Conservation (phyloP, 2,113 vertebrate genomes). For the Dasyprocta punctata region DNA sequence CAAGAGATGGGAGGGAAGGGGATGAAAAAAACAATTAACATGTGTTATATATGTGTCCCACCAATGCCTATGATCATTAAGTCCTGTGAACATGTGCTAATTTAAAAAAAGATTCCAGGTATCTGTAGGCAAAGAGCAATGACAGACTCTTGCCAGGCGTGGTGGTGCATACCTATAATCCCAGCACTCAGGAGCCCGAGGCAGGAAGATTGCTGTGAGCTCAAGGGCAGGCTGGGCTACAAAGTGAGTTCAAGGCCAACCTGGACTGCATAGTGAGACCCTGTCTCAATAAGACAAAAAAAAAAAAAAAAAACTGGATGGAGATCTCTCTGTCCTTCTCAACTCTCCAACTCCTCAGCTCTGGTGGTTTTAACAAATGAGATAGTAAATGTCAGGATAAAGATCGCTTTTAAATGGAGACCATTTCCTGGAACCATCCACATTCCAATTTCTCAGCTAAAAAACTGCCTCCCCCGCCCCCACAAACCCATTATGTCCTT, state of each 20-base stretch:
- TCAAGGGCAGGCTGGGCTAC: background rate
- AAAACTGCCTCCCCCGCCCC: background rate
- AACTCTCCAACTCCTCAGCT: background rate
- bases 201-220: background rate
- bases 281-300: background rate
- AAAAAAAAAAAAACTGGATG: background rate
- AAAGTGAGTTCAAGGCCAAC: no score
- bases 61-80: background rate
- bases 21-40: background rate
- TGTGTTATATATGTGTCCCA: background rate
- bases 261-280: background rate
- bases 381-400: background rate
- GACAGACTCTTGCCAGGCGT: background rate
- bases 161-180: background rate
- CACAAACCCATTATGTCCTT: background rate
- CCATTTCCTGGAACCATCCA: no score
- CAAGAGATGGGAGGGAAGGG: background rate
- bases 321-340: background rate
- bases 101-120: background rate
- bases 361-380: background rate
- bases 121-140: no score
- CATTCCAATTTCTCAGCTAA: no score
- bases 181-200: background rate
- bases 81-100: background rate
- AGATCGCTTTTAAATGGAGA: background rate